Evolutionary conservation across 53 echinoderm and acorn worm genomes (phyloP).

Genomic region (Apostichopus leukothele): DNA sequence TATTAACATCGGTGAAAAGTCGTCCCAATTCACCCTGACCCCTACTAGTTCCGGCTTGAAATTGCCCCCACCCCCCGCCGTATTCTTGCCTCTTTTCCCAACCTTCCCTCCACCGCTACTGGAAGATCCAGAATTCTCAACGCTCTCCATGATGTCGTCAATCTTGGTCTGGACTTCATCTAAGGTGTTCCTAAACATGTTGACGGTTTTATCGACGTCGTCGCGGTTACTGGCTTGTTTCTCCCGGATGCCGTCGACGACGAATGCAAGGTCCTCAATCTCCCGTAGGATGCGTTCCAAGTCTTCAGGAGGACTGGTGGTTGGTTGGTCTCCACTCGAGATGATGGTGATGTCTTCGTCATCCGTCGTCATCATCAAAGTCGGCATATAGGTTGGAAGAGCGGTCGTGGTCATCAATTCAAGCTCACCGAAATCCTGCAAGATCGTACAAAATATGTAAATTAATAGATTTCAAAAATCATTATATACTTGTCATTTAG

Average conservation of each 20-base stretch:
- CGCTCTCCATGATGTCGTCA: conserved; percentile 20
- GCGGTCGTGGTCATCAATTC: not conserved
- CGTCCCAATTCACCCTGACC: conserved; percentile 63
- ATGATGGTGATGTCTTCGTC: conserved; percentile 60
- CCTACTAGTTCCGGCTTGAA: not conserved
- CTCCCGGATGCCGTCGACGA: conserved; percentile 56
- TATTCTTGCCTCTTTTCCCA: conserved; percentile 42
- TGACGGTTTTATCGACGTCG: conserved; percentile 24
- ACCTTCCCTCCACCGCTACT: conserved; percentile 26
- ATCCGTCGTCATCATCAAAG: conserved; percentile 39
- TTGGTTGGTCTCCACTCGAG: conserved; percentile 59
- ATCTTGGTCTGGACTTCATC: conserved; percentile 35
- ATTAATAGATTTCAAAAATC: too few species aligned
- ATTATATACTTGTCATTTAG: too few species aligned
- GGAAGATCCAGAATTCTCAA: not conserved
- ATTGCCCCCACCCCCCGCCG: conserved; percentile 20
- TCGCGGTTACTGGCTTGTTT: conserved; percentile 28
- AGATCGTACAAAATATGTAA: too few species aligned
- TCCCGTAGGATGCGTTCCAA: conserved; percentile 45
- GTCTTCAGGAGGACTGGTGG: conserved; percentile 39
- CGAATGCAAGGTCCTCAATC: conserved; percentile 49
- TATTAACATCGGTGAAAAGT: conserved; percentile 77
- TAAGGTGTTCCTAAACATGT: not conserved
- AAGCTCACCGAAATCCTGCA: too few species aligned
- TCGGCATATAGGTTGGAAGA: conserved; percentile 41